Evolutionary conservation across 2,113 vertebrate genomes (phyloP).

Genomic region (Agapornis roseicollis): DNA sequence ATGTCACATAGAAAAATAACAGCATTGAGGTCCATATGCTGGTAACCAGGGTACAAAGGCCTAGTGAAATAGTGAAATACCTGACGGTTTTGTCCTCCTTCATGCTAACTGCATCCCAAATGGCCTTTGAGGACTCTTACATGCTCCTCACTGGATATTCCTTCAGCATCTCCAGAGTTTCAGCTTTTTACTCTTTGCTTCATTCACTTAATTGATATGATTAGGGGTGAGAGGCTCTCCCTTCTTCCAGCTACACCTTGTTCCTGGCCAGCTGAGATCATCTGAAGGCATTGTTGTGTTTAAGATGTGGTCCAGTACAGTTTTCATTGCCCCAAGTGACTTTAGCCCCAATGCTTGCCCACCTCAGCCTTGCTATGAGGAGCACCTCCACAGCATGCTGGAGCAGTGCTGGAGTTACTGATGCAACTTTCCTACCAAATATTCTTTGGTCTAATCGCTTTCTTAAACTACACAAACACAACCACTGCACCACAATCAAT

Average conservation of each 20-base stretch:
- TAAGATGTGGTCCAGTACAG: background rate
- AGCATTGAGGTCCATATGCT: background rate
- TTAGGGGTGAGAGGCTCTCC: background rate
- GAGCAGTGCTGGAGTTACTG: constrained; percentile 42
- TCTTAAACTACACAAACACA: constrained; percentile 82
- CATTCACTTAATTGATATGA: accelerated
- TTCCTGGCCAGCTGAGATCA: background rate
- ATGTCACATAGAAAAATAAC: accelerated
- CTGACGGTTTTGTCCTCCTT: background rate
- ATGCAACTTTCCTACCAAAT: constrained; percentile 70
- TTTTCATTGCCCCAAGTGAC: background rate
- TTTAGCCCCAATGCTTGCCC: background rate
- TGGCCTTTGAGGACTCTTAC: background rate
- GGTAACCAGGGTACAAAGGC: background rate
- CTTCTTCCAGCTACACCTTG: accelerated
- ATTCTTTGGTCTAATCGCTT: constrained; percentile 74
- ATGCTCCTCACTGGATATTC: background rate
- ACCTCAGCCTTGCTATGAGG: background rate
- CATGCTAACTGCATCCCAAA: background rate
- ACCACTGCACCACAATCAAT: constrained; percentile 79
- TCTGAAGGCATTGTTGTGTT: background rate
- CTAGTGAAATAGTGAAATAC: background rate
- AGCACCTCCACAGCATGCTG: background rate
- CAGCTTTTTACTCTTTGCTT: background rate
- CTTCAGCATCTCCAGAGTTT: background rate